Base-by-base conservation (phyloP, 2,113 vertebrate species). In the Ailurus styani region DNA sequence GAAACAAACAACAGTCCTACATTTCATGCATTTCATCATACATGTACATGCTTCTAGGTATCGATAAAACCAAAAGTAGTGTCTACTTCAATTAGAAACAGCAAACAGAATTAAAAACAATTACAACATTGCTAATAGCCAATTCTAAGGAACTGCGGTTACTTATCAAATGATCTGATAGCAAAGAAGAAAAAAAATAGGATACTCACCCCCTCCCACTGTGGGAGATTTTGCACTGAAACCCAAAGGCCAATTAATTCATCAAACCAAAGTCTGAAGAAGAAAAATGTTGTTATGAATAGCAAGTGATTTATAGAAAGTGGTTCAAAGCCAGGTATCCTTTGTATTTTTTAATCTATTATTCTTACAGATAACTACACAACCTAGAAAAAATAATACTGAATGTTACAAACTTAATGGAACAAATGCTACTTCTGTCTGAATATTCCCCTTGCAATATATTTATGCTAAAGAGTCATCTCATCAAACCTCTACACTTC, bases 151-250 rank as follows among this genome's bases (percentile, higher is more conserved):
- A 87, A 73, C 20, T 83, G 15, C 85, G 81, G 21, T 81, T 81
- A 75, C 17, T 87, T 90, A 81, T 57, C 55, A 82, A 93, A 73
- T 87, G 15, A 90, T 37, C 27, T 25, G 2, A 66, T 31, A 25
- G 20, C 57, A 89, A 11, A 82, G 13, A 18, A 31, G 60, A 37
- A 70, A 60, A 75, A 47, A 97, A 93, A 25, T 9, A 66, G 37
- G 72, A 95, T 97, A 99, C 99, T 99, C 96, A 99, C 99, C 99
- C 99, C 99, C 98, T 99, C 99, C 99, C 99, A 99, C 62, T 99
- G 99, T 78, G 99, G 99, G 97, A 99, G 99, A 99, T 99, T 99
- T 98, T 99, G 99, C 97, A 99, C 99, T 6, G 99, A 99, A 97
- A 99, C 98, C 99, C 99, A 99, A 98, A 99, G 99, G 97, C 98